Conservation (phyloP, 2,113 vertebrate genomes). For the Xerus inauris region DNA sequence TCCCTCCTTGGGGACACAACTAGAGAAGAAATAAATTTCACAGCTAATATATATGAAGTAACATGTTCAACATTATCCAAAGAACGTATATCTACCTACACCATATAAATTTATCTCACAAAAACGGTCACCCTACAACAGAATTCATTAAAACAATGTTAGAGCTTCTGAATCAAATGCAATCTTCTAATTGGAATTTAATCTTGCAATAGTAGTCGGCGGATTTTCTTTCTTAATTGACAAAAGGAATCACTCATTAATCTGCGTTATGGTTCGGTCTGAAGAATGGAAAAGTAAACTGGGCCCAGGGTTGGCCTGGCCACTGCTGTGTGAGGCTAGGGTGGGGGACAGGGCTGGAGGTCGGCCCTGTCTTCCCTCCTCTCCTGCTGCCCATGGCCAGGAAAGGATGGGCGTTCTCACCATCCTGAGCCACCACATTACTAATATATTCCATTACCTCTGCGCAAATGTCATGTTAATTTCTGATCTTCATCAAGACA, state of each 20-base stretch:
- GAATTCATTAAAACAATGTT: conserved; percentile 91
- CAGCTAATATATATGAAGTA: conserved; percentile 85
- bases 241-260: conserved; percentile 93
- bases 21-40: conserved; percentile 85
- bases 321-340: conserved; percentile 81
- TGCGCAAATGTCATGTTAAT: conserved; percentile 96
- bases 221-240: conserved; percentile 90
- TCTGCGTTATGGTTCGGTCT: conserved; percentile 86
- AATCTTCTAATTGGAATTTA: conserved; percentile 93
- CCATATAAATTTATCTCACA: conserved; percentile 87
- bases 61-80: conserved; percentile 85
- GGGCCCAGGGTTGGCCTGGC: conserved; percentile 88
- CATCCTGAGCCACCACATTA: conserved; percentile 91
- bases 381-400: conserved; percentile 85
- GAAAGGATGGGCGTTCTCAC: conserved; percentile 85
- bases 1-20: conserved; percentile 82
- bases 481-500: conserved; percentile 94
- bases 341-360: conserved; percentile 75
- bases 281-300: conserved; percentile 91
- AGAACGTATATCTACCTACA: conserved; percentile 87
- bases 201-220: conserved; percentile 89
- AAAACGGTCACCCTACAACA: conserved; percentile 90
- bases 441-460: conserved; percentile 95
- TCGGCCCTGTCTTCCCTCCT: conserved; percentile 89
- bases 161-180: conserved; percentile 86